Evolutionary conservation across 2,113 vertebrate species (phyloP), one percentile per base, ranked within the genome.

Genomic region (Orientallactaga bullata): DNA sequence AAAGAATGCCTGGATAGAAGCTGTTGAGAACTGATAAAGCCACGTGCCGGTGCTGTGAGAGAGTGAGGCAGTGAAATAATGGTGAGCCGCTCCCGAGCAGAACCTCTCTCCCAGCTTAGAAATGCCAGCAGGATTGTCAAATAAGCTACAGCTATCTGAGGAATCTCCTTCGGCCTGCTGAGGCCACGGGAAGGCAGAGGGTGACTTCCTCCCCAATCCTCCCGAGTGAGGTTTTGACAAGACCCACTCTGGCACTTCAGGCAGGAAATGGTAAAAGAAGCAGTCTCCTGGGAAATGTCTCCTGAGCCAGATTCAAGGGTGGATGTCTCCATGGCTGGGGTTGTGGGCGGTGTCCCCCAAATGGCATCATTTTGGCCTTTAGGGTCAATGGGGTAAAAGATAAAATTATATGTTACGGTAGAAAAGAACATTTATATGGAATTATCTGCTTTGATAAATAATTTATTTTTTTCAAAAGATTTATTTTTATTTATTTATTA

Each of bases 1-100:
- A n/a, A n/a, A n/a, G n/a, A n/a, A n/a, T n/a, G 23, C 85, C n/a
- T 42, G 8, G 85, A 82, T 79, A 89, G 86, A 92, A 91, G 86
- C 76, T 79, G 74, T 8, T 24, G 47, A 61, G 51, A 23, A 95
- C 74, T 68, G 82, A 78, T n/a, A 66, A 68, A 63, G 72, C 24
- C 21, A 68, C 69, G 66, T 23, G 69, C 55, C 12, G 77, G 63
- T 37, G 82, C 13, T 39, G 1, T 11, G 24, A 21, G 3, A 23
- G 8, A 39, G 28, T 24, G 60, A 84, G 88, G 84, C 0, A 68
- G 21, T 39, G 12, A 35, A 85, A 77, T 68, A 26, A 68, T 78
- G 73, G 89, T 11, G 73, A 77, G 72, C 78, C 4, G 10, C 0
- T 0, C 51, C 10, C 26, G 18, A 65, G 16, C 0, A 26, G 37